These are phyloP conservation scores for Polydrusus pterygomalis DNA, from an alignment of 2,888 invertebrate genomes.

Conservation along the genomic window DNA sequence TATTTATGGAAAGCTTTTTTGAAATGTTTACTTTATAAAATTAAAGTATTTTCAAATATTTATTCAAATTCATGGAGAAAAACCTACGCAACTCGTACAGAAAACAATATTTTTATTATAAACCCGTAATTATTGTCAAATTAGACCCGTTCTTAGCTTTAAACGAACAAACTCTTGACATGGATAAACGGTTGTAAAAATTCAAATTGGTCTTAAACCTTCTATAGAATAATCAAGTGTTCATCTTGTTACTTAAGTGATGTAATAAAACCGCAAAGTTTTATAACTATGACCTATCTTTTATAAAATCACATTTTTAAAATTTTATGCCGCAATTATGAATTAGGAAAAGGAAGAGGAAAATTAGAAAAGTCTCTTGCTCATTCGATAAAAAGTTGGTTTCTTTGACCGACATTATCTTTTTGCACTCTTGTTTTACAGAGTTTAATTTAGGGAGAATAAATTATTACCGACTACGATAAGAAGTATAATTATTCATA, in stretches of 20 bases:
- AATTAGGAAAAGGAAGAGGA: slow-evolving; percentile 52
- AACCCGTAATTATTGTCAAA: no score
- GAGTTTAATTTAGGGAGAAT: slow-evolving; percentile 48
- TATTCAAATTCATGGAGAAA: no score
- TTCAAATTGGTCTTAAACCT: neutral
- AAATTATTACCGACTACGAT: slow-evolving; percentile 40
- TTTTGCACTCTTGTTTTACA: slow-evolving; percentile 48
- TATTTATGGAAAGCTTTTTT: no score
- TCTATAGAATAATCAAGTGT: neutral
- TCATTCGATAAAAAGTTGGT: slow-evolving; percentile 54
- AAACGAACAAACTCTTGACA: no score
- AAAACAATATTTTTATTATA: no score
- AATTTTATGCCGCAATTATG: slow-evolving; percentile 53
- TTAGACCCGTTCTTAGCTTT: no score
- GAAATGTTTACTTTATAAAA: no score
- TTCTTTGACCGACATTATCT: slow-evolving; percentile 55
- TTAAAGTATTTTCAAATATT: no score
- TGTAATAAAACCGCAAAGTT: slow-evolving; percentile 38
- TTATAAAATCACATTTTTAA: slow-evolving; percentile 43
- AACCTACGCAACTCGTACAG: no score
- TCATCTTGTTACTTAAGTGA: neutral
- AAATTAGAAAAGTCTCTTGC: slow-evolving; percentile 49
- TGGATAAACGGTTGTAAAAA: neutral
- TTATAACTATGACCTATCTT: slow-evolving; percentile 49
- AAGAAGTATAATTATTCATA: slow-evolving; percentile 47